phyloP scores from a whole-genome alignment of 2,888 invertebrate species.

The Polyommatus iphigenia region DNA sequence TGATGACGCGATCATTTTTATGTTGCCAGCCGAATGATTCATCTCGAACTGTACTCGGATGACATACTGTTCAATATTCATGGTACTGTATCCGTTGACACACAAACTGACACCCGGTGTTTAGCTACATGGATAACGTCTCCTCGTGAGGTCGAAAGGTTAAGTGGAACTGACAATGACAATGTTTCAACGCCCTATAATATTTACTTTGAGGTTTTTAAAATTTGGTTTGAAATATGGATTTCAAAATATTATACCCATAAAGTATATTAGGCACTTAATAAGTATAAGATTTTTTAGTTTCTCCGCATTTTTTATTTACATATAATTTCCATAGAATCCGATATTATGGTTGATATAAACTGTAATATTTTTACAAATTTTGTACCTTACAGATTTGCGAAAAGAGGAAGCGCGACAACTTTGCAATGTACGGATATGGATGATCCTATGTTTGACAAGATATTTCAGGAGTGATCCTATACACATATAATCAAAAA shows the following conservation, averaged over 20 bases:
- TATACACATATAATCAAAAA: slow-evolving; percentile 5
- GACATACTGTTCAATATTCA: slow-evolving; percentile 25
- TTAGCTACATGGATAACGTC: background rate
- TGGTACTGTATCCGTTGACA: slow-evolving; percentile 6
- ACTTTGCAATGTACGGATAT: background rate
- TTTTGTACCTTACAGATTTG: background rate
- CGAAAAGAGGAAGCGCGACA: background rate
- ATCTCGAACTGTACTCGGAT: slow-evolving; percentile 36
- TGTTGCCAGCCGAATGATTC: slow-evolving; percentile 43
- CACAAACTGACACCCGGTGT: background rate
- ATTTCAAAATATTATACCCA: no score
- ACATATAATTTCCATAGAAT: background rate
- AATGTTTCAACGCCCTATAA: background rate
- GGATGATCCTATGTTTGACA: slow-evolving; percentile 17
- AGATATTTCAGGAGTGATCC: slow-evolving; percentile 2
- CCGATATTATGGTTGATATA: background rate
- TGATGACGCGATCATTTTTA: slow-evolving; percentile 55
- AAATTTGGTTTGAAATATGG: background rate
- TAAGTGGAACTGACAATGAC: slow-evolving; percentile 11
- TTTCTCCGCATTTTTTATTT: no score
- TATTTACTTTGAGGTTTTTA: background rate
- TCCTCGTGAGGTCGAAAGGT: slow-evolving; percentile 6
- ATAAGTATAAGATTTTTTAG: no score
- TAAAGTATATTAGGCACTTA: no score
- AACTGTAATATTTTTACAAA: background rate